A percentile compares a stretch with the other conserved stretches of the same genome.
phyloP scores from a whole-genome alignment of 2,797 vertebrate genomes.

The Botia kubotai region DNA sequence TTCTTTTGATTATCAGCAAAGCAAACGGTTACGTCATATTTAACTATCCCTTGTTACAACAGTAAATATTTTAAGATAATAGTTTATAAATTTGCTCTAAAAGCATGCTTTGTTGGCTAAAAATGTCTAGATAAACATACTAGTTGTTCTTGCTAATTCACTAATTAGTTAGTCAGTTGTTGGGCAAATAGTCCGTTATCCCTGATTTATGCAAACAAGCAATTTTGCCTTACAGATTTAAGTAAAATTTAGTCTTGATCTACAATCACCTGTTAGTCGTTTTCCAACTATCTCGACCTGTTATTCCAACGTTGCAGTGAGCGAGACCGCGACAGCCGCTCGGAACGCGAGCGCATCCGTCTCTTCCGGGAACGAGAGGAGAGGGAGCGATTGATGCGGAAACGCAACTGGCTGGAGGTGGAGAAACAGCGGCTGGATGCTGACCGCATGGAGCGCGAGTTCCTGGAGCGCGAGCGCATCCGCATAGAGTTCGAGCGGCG shows the following conservation, averaged over 20 bases:
- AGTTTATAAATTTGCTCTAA: too few relatives aligned
- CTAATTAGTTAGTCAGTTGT: too few relatives aligned
- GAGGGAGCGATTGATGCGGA: slow-evolving; percentile 84
- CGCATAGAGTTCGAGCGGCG: slow-evolving; percentile 91
- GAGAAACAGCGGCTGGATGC: slow-evolving; percentile 90
- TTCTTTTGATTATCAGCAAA: not conserved
- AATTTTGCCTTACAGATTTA: not conserved
- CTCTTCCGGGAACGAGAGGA: slow-evolving; percentile 89
- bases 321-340: slow-evolving; percentile 70
- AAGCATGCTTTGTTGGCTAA: too few relatives aligned
- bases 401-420: slow-evolving; percentile 87
- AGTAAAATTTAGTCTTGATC: not conserved
- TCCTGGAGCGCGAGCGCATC: slow-evolving; percentile 89
- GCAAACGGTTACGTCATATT: not conserved
- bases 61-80: not conserved
- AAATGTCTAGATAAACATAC: too few relatives aligned
- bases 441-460: slow-evolving; percentile 90
- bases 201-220: too few relatives aligned
- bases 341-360: slow-evolving; percentile 87
- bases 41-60: not conserved
- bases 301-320: not conserved
- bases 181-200: too few relatives aligned
- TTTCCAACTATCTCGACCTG: not conserved
- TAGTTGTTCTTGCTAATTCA: too few relatives aligned
- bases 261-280: not conserved